Conservation (phyloP, 2,797 vertebrate genomes). For the Diceros bicornis region DNA sequence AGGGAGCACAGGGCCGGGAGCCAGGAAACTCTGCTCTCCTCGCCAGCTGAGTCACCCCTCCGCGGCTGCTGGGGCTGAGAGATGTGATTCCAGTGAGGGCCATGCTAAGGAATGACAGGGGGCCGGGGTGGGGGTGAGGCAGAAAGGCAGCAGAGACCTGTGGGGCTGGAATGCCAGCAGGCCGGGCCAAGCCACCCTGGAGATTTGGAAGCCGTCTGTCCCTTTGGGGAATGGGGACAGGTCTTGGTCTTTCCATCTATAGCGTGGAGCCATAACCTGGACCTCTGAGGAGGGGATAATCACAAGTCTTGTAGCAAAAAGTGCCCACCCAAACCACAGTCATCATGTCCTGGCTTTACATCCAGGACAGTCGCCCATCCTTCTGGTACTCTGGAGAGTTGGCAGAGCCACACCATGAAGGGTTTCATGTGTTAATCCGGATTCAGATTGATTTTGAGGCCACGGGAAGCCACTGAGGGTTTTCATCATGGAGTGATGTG, state of each 20-base stretch:
- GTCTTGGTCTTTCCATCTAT: not conserved
- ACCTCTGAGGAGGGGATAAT: not conserved
- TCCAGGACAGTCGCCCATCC: not conserved
- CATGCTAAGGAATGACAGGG: not conserved
- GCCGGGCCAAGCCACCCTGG: not conserved
- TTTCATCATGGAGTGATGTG: not conserved
- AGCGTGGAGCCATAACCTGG: not conserved
- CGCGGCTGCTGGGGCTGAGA: not conserved
- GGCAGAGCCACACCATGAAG: not conserved
- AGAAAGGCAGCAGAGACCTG: not conserved
- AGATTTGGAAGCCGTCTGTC: not conserved
- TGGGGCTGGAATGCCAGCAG: not conserved
- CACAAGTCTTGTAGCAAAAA: not conserved
- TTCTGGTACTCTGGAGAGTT: not conserved
- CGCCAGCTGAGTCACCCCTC: constrained; percentile 3
- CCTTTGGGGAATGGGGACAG: not conserved
- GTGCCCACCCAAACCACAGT: not conserved
- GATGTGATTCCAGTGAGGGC: not conserved
- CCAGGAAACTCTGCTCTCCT: not conserved
- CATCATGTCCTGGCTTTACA: not conserved
- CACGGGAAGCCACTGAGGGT: not conserved
- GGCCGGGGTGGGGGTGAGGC: not conserved
- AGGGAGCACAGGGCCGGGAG: not conserved
- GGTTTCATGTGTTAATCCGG: not conserved
- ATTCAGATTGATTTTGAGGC: not conserved